These are phyloP conservation scores for Apodemus sylvaticus DNA, from an alignment of 2,113 vertebrate species.

Conservation along the genomic window DNA sequence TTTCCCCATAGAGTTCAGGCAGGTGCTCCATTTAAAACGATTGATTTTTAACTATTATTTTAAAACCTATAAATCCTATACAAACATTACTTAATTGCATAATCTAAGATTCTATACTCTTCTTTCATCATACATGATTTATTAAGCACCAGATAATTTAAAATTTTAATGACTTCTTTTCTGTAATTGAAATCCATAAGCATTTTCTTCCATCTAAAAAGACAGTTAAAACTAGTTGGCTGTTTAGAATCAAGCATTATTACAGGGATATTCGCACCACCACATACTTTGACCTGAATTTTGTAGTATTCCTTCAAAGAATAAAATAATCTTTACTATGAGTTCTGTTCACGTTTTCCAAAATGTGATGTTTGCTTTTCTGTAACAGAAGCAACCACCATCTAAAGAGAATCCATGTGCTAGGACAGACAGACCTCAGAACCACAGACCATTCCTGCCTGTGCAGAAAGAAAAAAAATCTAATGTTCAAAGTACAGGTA, in stretches of 20 bases:
- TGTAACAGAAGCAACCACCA: no score
- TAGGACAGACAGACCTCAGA: accelerated
- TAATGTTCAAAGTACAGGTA: background rate
- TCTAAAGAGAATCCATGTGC: background rate
- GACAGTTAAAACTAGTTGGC: slow-evolving; percentile 20
- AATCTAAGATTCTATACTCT: slow-evolving; percentile 5
- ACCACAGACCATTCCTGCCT: background rate
- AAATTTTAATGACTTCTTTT: slow-evolving; percentile 32
- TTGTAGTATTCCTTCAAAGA: background rate
- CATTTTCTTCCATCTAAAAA: background rate
- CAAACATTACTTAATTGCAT: slow-evolving; percentile 43
- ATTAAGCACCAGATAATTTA: slow-evolving; percentile 33
- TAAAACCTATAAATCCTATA: slow-evolving; percentile 57
- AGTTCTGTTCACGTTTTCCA: background rate
- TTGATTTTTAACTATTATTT: slow-evolving; percentile 61
- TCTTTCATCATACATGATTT: slow-evolving; percentile 1
- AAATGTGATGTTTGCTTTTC: background rate
- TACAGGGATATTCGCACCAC: background rate
- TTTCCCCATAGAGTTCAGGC: background rate
- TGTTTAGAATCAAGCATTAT: background rate
- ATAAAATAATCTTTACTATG: background rate
- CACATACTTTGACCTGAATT: background rate
- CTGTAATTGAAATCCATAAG: slow-evolving; percentile 54
- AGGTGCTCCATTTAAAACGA: slow-evolving; percentile 61
- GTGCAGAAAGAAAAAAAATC: background rate